phyloP scores from a whole-genome alignment of 2,888 invertebrate genomes.

The Timandra comae region DNA sequence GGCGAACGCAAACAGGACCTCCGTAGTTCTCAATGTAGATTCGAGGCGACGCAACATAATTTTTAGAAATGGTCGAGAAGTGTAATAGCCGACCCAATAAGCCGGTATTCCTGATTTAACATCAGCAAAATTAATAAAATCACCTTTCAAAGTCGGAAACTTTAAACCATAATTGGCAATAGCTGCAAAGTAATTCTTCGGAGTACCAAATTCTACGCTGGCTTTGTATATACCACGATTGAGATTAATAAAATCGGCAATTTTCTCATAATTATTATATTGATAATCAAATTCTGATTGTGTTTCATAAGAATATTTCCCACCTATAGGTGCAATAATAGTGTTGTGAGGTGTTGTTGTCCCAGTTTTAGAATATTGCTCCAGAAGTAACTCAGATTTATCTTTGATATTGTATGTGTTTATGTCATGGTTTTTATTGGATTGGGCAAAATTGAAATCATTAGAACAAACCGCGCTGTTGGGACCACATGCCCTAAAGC shows the following conservation, averaged over 20 bases:
- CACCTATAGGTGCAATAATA: conserved; percentile 93
- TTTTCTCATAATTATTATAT: conserved; percentile 91
- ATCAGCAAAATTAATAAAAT: conserved; percentile 97
- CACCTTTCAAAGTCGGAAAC: conserved; percentile 87
- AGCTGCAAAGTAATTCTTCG: conserved; percentile 89
- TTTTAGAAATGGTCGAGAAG: conserved; percentile 90
- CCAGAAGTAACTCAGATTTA: conserved; percentile 88
- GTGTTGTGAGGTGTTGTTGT: conserved; percentile 92
- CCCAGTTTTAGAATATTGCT: conserved; percentile 92
- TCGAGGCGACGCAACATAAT: conserved; percentile 89
- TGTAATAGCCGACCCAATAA: conserved; percentile 97
- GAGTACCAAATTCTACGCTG: conserved; percentile 90
- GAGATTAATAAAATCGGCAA: conserved; percentile 90
- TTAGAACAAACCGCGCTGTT: conserved; percentile 37
- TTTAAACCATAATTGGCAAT: conserved; percentile 71
- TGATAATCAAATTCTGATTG: conserved; percentile 96
- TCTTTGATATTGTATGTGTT: conserved; percentile 88
- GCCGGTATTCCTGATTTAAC: conserved; percentile 89
- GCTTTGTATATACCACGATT: conserved; percentile 83
- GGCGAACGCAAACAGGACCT: conserved; percentile 89
- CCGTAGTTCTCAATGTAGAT: conserved; percentile 85
- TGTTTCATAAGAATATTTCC: conserved; percentile 92
- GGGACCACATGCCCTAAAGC: conserved; percentile 57
- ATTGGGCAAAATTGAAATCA: conserved; percentile 82
- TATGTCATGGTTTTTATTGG: conserved; percentile 84